Base-by-base conservation (phyloP, 2,888 invertebrate species). In the Blastobasis lacticolella region DNA sequence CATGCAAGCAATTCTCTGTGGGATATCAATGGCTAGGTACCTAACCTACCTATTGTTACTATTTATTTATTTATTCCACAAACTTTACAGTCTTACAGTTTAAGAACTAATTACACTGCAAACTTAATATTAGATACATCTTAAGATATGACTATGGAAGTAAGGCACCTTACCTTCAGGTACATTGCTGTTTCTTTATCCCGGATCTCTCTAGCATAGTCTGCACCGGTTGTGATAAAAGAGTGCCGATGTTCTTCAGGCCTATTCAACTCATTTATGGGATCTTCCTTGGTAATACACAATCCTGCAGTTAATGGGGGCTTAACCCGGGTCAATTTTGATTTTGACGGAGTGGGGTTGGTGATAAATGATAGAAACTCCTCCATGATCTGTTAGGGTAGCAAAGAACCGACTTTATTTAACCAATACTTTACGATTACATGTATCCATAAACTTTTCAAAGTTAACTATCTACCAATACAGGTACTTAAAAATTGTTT, bases 351-450 rank as follows among this genome's bases (percentile, higher is more conserved):
- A 46, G 65, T 55, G 4, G 85, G 77, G 57, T 77, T 70, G 48
- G 75, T 76, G 52, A 82, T 78, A 72, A 85, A 88, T 4, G 70
- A 66, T 49, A 69, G 62, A 40, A 88, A 44, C 58, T 88, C 88
- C n/a, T 88, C 86, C 88, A 81, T 81, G 56, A 38, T 56, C 23
- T 23, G 23, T 23, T 23, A 23, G 23, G 23, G 23, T 23, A 23
- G 23, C 23, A 23, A 23, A 23, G 23, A 23, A 23, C 23, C 3
- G 23, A 23, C 23, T 23, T 23, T 23, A 23, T 23, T 2, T 23
- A 23, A 23, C 23, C 23, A 23, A 23, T 23, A 23, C 23, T 23
- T 23, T 23, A 1, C 23, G 23, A 23, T 23, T 23, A 1, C 1
- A 23, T 23, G 23, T 23, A 2, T 2, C 23, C 23, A 23, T 23